Evolutionary conservation across 2,113 vertebrate genomes (phyloP).

Genomic region (Phalacrocorax pelagicus): DNA sequence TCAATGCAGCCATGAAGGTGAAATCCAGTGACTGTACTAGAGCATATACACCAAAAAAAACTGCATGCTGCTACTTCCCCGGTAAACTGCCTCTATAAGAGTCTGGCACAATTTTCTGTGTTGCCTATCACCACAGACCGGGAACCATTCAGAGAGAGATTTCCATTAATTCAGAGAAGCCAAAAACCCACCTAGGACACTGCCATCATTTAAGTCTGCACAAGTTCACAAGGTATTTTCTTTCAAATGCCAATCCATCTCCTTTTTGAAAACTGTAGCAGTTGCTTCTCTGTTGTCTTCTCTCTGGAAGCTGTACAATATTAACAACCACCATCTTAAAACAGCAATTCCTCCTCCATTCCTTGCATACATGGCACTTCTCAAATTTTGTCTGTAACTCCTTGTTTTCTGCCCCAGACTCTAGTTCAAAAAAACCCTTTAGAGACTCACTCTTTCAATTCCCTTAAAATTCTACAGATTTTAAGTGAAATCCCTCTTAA

Average conservation of each 20-base stretch:
- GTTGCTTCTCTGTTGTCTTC: neutral
- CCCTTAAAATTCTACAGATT: neutral
- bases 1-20: slow-evolving; percentile 1
- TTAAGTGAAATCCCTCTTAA: neutral
- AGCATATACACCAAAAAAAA: slow-evolving; percentile 55
- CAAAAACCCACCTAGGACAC: neutral
- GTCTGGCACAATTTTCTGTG: neutral
- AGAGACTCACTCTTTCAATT: neutral
- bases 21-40: slow-evolving; percentile 68
- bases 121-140: slow-evolving; percentile 43
- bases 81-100: neutral
- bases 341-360: neutral
- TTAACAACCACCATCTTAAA: neutral
- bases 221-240: neutral
- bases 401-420: neutral
- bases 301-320: neutral
- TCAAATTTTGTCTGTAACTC: neutral
- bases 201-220: neutral
- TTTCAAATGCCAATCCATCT: neutral
- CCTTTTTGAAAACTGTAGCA: neutral
- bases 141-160: slow-evolving; percentile 59
- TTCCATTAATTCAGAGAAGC: neutral
- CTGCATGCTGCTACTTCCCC: slow-evolving; percentile 51
- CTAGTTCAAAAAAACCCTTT: neutral
- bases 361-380: neutral